Percentiles rank a stretch among this genome's conserved stretches.
Conservation (phyloP, 2,113 vertebrate species). For the Cairina moschata region DNA sequence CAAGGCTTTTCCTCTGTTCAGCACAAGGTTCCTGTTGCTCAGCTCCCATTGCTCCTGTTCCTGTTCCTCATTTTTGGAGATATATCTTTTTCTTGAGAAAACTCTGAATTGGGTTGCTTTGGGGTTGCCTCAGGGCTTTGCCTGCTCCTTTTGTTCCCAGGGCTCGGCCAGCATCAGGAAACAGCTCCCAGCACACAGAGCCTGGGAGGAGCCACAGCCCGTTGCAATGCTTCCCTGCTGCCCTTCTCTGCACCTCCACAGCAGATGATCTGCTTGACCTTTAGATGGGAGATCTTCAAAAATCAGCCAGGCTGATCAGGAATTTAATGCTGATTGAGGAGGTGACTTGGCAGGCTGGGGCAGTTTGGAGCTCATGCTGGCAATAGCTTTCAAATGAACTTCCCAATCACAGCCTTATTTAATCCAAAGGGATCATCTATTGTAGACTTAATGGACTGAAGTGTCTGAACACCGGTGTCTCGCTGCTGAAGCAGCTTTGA, state of each 20-base stretch:
- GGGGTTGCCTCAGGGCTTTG: background rate
- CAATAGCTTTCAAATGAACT: slow-evolving; percentile 19
- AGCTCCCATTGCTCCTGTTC: background rate
- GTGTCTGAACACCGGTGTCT: fast-evolving
- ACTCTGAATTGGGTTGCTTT: background rate
- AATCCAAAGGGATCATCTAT: background rate
- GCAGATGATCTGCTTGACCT: slow-evolving; percentile 19
- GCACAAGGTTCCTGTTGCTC: background rate
- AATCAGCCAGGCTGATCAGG: slow-evolving; percentile 25
- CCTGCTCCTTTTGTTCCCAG: background rate
- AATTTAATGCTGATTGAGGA: slow-evolving; percentile 50
- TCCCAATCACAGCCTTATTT: background rate
- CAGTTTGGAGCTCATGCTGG: background rate
- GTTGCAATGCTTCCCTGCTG: background rate
- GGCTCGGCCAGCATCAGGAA: background rate
- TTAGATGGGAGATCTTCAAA: slow-evolving; percentile 1
- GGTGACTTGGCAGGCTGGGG: background rate
- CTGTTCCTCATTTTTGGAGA: background rate
- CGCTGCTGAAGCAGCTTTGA: background rate
- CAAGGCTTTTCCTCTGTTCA: background rate
- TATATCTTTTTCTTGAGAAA: background rate
- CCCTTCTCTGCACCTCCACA: background rate
- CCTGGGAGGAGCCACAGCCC: fast-evolving
- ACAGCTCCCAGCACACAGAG: fast-evolving
- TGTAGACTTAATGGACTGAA: background rate